Conservation (phyloP, 2,113 vertebrate genomes). For the Hymenochirus boettgeri region DNA sequence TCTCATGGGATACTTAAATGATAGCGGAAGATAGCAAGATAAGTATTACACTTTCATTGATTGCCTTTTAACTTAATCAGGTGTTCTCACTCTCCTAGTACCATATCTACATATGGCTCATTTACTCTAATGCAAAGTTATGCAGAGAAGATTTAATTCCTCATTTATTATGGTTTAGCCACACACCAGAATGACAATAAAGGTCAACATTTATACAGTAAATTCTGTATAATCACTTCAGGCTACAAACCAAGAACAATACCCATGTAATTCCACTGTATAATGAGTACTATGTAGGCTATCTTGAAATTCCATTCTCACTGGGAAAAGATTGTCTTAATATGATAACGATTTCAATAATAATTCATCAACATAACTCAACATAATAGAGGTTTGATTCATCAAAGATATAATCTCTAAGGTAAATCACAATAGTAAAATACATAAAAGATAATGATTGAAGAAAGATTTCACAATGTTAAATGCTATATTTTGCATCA, state of each 20-base stretch:
- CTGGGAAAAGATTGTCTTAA: conserved; percentile 49
- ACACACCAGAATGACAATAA: conserved; percentile 9
- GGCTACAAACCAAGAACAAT: conserved; percentile 37
- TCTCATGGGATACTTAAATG: conserved; percentile 19
- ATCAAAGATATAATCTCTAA: not conserved
- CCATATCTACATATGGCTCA: conserved; percentile 4
- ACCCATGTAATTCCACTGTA: conserved; percentile 32
- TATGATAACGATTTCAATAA: conserved; percentile 36
- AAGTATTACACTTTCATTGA: conserved; percentile 17
- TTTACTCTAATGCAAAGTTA: conserved; percentile 5
- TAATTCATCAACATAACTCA: not conserved
- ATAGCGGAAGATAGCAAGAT: conserved; percentile 10
- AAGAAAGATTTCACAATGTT: too few species aligned
- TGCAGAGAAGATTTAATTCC: conserved; percentile 6
- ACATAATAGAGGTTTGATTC: not conserved
- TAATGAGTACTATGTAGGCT: conserved; percentile 46
- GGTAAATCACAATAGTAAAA: not conserved
- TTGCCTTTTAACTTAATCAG: conserved; percentile 18
- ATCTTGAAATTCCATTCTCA: conserved; percentile 49
- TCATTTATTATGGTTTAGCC: not conserved
- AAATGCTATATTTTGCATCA: too few species aligned
- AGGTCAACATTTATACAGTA: conserved; percentile 2
- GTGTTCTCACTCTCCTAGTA: conserved; percentile 8
- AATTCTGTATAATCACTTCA: conserved; percentile 48
- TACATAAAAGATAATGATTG: not conserved